These are phyloP conservation scores for Melinopterus prodromus DNA, from an alignment of 2,888 invertebrate genomes.

Conservation along the genomic window DNA sequence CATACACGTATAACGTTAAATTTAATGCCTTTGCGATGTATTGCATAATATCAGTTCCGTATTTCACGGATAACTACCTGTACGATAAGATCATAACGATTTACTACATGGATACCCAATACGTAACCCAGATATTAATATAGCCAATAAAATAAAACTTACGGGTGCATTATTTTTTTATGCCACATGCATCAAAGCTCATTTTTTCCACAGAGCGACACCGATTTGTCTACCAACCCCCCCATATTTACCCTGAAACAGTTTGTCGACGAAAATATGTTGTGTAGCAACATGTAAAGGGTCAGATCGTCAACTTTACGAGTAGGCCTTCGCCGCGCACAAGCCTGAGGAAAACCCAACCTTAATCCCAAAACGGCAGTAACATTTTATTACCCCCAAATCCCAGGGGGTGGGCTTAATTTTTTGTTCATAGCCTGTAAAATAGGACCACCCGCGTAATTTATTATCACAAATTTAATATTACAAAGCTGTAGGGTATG, in stretches of 20 bases:
- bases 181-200: background rate
- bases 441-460: background rate
- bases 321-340: background rate
- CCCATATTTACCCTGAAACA: background rate
- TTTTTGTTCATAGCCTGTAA: background rate
- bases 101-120: no score
- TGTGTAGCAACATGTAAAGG: background rate
- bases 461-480: background rate
- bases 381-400: background rate
- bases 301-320: background rate
- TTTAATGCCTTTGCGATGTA: background rate
- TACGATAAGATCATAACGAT: background rate
- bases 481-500: background rate
- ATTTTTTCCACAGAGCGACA: background rate
- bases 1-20: background rate
- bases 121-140: no score
- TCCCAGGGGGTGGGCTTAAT: background rate
- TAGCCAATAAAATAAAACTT: no score
- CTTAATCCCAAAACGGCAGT: background rate
- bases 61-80: background rate
- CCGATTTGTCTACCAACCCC: background rate
- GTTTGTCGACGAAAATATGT: background rate
- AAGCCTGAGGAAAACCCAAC: background rate
- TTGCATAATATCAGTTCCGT: background rate
- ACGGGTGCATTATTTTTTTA: background rate